Evolutionary conservation across 2,113 vertebrate species (phyloP).

Genomic region (Micronycteris hirsuta): DNA sequence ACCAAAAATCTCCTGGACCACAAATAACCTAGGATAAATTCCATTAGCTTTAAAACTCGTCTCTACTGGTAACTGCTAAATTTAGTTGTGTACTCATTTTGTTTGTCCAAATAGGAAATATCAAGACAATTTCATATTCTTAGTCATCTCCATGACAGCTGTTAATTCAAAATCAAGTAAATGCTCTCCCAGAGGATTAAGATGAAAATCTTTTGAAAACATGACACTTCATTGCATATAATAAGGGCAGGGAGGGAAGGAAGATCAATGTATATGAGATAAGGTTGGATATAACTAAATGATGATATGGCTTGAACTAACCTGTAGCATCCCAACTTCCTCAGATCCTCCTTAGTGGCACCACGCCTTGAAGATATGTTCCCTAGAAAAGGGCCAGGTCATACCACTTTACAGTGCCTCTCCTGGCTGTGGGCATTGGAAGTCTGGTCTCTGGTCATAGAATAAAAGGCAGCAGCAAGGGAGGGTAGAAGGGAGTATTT

Average conservation of each 20-base stretch:
- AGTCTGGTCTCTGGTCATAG: not conserved
- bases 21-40: not conserved
- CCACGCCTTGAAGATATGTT: not conserved
- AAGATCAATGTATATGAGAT: not conserved
- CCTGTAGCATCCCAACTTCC: rapidly evolving
- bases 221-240: not conserved
- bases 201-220: not conserved
- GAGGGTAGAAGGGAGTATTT: not conserved
- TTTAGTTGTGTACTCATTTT: not conserved
- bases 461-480: not conserved
- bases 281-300: not conserved
- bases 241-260: not conserved
- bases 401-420: not conserved
- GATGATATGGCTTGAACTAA: not conserved
- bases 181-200: not conserved
- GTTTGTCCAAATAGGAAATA: not conserved
- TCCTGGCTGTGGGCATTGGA: not conserved
- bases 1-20: not conserved
- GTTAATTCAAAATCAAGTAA: not conserved
- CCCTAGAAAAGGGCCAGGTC: not conserved
- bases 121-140: not conserved
- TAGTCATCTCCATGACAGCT: not conserved
- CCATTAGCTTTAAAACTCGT: not conserved
- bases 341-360: not conserved
- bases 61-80: not conserved